Conservation (phyloP, 1,140 invertebrate genomes). For the Trachelipus rathkii region DNA sequence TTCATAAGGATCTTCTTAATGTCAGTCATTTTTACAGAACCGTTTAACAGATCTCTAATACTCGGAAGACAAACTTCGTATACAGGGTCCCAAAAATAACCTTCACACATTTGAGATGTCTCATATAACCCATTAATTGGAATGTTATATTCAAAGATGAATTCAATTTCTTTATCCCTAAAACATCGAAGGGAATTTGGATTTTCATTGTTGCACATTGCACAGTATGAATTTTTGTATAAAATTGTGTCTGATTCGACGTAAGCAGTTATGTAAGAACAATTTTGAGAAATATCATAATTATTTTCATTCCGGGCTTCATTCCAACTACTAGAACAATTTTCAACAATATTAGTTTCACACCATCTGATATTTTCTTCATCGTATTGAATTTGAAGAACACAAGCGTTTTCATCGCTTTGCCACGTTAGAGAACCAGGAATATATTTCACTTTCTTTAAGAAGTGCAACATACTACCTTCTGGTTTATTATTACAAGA, state of each 20-base stretch:
- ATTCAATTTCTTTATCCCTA: not conserved
- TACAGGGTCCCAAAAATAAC: constrained; percentile 34
- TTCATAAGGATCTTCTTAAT: constrained; percentile 19
- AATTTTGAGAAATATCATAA: not conserved
- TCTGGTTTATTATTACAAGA: not conserved
- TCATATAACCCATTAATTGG: constrained; percentile 28
- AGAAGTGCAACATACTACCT: not conserved
- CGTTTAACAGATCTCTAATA: not conserved
- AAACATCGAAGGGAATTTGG: constrained; percentile 28
- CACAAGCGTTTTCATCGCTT: not conserved
- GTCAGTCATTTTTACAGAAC: constrained; percentile 26
- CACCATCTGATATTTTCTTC: constrained; percentile 16
- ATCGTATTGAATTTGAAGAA: constrained; percentile 12
- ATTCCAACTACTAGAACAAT: constrained; percentile 2
- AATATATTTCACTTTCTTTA: not conserved
- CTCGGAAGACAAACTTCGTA: constrained; percentile 18
- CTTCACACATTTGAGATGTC: constrained; percentile 27
- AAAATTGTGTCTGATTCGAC: not conserved
- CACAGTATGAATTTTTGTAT: constrained; percentile 41
- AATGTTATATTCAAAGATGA: not conserved
- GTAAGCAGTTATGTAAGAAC: constrained; percentile 29
- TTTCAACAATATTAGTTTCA: constrained; percentile 18
- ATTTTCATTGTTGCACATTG: constrained; percentile 30
- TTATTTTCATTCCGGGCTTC: not conserved
- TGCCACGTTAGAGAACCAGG: not conserved